Conservation (phyloP, 1,140 invertebrate species). For the Chlorops oryzae region DNA sequence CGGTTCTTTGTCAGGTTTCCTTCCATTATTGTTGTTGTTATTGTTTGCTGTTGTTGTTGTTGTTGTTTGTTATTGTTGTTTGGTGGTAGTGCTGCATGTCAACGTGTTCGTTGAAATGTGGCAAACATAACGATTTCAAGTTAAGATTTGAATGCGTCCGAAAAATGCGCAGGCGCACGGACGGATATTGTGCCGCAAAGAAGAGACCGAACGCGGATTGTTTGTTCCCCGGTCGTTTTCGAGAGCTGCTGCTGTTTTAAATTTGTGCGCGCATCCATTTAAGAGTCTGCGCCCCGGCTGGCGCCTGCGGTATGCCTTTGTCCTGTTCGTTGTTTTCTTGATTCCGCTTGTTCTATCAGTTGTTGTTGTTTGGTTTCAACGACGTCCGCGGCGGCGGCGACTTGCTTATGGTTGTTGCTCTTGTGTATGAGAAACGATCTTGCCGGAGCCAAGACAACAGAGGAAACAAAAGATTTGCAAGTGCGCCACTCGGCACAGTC, state of each 20-base stretch:
- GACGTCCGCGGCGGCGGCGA: conserved; percentile 32
- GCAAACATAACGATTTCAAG: conserved; percentile 35
- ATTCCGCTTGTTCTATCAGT: conserved; percentile 2
- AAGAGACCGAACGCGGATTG: too few species aligned
- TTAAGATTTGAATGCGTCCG: conserved; percentile 45
- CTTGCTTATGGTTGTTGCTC: conserved; percentile 8
- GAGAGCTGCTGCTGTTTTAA: background rate
- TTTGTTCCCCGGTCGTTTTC: conserved; percentile 10
- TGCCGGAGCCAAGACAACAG: too few species aligned
- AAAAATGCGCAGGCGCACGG: too few species aligned
- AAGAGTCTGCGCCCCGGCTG: conserved; percentile 20
- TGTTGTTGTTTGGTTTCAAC: conserved; percentile 18
- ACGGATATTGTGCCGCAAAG: too few species aligned
- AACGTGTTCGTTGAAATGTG: conserved; percentile 6
- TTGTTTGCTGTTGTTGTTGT: too few species aligned
- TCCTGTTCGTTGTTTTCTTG: conserved; percentile 24
- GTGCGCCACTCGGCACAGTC: too few species aligned
- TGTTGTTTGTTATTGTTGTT: too few species aligned
- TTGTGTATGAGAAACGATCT: conserved; percentile 44
- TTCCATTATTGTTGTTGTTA: too few species aligned
- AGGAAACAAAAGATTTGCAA: conserved; percentile 47
- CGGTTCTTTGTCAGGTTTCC: too few species aligned
- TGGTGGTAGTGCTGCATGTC: background rate
- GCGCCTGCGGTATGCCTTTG: conserved; percentile 47
- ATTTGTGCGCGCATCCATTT: conserved; percentile 17